These are phyloP conservation scores for Craniophora ligustri DNA, from an alignment of 2,888 invertebrate species.

Conservation along the genomic window DNA sequence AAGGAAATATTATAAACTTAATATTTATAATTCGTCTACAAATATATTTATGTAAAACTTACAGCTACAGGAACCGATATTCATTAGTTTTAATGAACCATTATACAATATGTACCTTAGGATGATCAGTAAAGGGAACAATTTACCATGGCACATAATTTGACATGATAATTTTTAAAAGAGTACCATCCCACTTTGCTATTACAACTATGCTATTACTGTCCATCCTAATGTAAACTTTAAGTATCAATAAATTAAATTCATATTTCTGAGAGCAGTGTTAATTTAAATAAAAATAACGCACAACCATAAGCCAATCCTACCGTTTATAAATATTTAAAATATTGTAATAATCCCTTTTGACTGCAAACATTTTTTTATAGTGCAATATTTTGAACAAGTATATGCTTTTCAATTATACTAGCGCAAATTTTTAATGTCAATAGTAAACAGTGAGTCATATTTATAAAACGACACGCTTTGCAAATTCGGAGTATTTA, in stretches of 20 bases:
- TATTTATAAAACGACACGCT: constrained; percentile 31
- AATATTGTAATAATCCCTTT: constrained; percentile 39
- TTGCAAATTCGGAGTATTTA: constrained; percentile 43
- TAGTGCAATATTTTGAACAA: constrained; percentile 60
- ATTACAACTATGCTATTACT: not conserved
- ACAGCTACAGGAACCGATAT: not conserved
- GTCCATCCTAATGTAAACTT: not conserved
- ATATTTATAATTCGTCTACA: constrained; percentile 41
- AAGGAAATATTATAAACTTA: constrained; percentile 18
- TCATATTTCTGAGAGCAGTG: constrained; percentile 4
- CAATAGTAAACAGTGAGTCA: constrained; percentile 32
- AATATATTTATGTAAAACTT: constrained; percentile 37
- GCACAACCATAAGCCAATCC: constrained; percentile 75
- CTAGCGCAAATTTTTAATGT: constrained; percentile 46
- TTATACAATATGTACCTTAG: too few relatives aligned
- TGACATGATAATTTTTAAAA: too few relatives aligned
- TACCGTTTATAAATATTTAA: constrained; percentile 53
- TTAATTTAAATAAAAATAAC: constrained; percentile 65
- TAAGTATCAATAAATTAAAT: not conserved
- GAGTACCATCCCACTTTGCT: too few relatives aligned
- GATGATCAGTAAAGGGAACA: too few relatives aligned
- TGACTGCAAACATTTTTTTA: constrained; percentile 62
- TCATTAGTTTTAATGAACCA: too few relatives aligned
- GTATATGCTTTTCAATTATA: constrained; percentile 61
- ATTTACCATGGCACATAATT: too few relatives aligned